Evolutionary conservation across 2,797 vertebrate species (phyloP).

Genomic region (Tamandua tetradactyla): DNA sequence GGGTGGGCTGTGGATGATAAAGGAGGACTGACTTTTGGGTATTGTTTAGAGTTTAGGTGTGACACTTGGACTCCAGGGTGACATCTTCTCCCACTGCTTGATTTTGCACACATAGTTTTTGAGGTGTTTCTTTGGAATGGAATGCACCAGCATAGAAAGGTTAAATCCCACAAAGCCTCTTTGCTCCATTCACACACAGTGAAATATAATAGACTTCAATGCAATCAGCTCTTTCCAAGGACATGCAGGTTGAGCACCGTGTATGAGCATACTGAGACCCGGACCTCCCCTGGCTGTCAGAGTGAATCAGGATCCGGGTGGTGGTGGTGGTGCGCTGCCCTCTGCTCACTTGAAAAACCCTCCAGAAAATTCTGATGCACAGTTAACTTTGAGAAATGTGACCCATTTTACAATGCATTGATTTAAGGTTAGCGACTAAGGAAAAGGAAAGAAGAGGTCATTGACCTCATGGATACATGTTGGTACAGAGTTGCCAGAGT

Average conservation of each 20-base stretch:
- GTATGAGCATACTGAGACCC: background rate
- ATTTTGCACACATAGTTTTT: background rate
- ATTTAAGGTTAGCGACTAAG: background rate
- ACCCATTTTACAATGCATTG: background rate
- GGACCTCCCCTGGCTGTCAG: background rate
- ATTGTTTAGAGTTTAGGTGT: constrained; percentile 60
- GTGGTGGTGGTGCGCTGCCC: no score
- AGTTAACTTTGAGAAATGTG: background rate
- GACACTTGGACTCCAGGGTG: background rate
- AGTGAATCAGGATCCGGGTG: background rate
- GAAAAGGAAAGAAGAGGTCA: background rate
- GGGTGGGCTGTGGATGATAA: background rate
- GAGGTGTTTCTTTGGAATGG: constrained; percentile 35
- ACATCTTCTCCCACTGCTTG: background rate
- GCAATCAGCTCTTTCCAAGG: background rate
- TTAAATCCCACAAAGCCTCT: background rate
- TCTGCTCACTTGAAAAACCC: background rate
- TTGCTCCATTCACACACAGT: background rate
- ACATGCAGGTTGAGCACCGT: background rate
- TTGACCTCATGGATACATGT: no score
- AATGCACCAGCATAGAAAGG: background rate
- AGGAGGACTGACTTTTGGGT: no score
- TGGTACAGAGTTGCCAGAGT: background rate
- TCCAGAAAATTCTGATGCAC: background rate
- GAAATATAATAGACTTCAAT: background rate